Conservation (phyloP, 2,113 vertebrate species). For the Brienomyrus longianalis region DNA sequence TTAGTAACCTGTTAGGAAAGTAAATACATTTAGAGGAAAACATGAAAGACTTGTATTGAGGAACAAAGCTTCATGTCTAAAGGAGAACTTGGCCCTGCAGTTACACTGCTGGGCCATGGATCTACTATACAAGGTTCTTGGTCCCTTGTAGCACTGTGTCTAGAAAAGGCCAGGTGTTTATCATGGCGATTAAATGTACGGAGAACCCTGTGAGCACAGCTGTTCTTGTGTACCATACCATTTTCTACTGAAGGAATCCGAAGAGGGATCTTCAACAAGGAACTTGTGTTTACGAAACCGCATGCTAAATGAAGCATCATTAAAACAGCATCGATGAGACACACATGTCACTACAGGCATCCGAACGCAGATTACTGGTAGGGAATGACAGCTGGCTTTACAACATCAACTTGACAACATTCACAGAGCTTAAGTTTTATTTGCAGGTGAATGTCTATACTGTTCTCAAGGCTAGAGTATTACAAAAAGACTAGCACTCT, state of each 20-base stretch:
- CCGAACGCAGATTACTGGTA: neutral
- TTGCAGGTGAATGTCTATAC: neutral
- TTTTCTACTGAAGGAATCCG: neutral
- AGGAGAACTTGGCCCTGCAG: neutral
- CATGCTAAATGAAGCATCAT: neutral
- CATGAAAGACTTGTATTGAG: neutral
- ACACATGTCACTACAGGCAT: neutral
- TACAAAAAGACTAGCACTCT: neutral
- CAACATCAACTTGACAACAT: neutral
- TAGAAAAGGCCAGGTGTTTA: neutral
- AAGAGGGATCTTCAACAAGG: neutral
- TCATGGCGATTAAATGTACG: neutral
- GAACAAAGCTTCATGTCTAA: neutral
- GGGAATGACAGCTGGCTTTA: neutral
- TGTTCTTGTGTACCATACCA: neutral
- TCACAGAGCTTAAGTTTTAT: neutral
- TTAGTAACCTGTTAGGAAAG: neutral
- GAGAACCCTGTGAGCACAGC: neutral
- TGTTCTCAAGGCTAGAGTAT: neutral
- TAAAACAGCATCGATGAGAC: neutral
- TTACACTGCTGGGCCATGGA: neutral
- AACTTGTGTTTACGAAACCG: neutral
- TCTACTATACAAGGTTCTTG: neutral
- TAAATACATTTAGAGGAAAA: neutral
- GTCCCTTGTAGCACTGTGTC: neutral